Base-by-base conservation (phyloP, 2,113 vertebrate species). In the Ammodytes dubius region DNA sequence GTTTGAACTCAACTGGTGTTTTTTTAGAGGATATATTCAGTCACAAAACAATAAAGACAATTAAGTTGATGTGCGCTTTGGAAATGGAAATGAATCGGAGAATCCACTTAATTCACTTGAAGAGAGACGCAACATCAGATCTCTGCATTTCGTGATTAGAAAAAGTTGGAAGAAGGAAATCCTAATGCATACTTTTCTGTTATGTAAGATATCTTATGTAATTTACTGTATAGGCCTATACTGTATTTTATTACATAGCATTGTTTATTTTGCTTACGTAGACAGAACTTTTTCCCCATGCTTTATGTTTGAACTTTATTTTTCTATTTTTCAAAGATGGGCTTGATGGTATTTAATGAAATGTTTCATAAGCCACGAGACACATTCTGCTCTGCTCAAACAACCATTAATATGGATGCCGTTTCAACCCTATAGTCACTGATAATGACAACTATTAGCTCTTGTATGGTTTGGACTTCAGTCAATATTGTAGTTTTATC, bases 401-500 rank as follows among this genome's bases (percentile, higher is more conserved):
- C 54, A 63, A 40, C 69, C 12, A 42, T 12, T 39, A 46, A 59
- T 14, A 3, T n/a, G 52, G 10, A 57, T 5, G 9, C 14, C 19
- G 15, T 14, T 61, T 37, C 17, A 5, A 27, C 27, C 3, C 12
- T 19, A 27, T 27, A 27, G 35, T 50, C 35, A 27, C 50, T 4
- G n/a, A 42, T 43, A 58, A 14, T 37, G 46, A 64, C 10, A 56
- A 59, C n/a, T 5, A 42, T 12, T 15, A 13, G 45, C 40, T 74
- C 14, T 39, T 47, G n/a, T 60, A 7, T 10, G 54, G 27, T 46
- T 67, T 37, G 65, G 14, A 73, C 43, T 52, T 40, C 15, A 80
- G 6, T 70, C 82, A 70, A 47, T 70, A 56, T 15, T 57, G 19
- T 10, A 40, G 42, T 60, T 35, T 45, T 59, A 12, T 45, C 35